Evolutionary conservation across 2,888 invertebrate species (phyloP).

Genomic region (Apamea sordens): DNA sequence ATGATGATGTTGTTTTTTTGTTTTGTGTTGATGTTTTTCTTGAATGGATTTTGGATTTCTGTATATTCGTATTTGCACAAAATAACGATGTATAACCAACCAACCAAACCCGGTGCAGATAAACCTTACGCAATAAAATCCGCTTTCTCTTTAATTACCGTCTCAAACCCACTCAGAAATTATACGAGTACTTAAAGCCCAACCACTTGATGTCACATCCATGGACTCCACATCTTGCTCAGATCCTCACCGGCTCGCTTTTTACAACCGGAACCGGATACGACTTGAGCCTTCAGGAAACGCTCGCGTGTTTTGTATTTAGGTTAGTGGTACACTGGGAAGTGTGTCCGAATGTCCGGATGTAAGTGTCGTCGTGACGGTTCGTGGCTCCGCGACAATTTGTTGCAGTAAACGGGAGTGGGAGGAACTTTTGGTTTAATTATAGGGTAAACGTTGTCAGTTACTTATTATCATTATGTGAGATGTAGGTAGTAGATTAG

Average conservation of each 20-base stretch:
- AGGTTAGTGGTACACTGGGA: constrained; percentile 75
- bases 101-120: neutral
- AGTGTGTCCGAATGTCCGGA: constrained; percentile 47
- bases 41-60: neutral
- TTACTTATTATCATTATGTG: neutral
- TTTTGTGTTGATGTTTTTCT: too few relatives aligned
- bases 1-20: too few relatives aligned
- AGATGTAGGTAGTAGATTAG: neutral
- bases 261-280: constrained; percentile 88
- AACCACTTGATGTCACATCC: constrained; percentile 58
- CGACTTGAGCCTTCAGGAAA: constrained; percentile 88
- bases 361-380: constrained; percentile 36
- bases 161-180: constrained; percentile 28
- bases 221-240: constrained; percentile 68
- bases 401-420: constrained; percentile 10
- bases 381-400: constrained; percentile 19
- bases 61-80: neutral
- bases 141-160: constrained; percentile 24
- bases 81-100: neutral
- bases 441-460: neutral
- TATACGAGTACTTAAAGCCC: constrained; percentile 16
- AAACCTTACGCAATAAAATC: constrained; percentile 10
- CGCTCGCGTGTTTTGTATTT: constrained; percentile 86
- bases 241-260: constrained; percentile 80
- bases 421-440: constrained; percentile 9